These are phyloP conservation scores for Andrena flavipes DNA, from an alignment of 2,888 invertebrate genomes.

Conservation along the genomic window DNA sequence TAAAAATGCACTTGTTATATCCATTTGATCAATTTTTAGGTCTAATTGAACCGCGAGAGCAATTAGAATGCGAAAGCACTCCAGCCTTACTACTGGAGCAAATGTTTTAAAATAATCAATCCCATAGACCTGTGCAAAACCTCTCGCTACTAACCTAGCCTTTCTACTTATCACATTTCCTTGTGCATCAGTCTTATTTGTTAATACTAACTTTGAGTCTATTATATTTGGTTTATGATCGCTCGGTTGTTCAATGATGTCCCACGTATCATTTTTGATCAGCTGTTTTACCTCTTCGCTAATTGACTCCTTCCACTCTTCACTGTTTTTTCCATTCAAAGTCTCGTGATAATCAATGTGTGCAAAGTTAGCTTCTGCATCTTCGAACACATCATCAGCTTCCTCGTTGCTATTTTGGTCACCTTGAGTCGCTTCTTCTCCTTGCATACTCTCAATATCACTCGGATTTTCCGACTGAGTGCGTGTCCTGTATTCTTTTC, in stretches of 20 bases:
- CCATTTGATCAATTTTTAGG: neutral
- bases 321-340: neutral
- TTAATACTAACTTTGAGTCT: neutral
- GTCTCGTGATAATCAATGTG: neutral
- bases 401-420: neutral
- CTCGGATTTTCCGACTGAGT: no score
- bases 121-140: constrained; percentile 4
- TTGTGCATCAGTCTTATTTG: neutral
- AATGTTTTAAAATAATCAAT: constrained; percentile 4
- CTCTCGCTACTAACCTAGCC: constrained; percentile 9
- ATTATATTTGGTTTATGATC: neutral
- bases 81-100: constrained; percentile 6
- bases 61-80: neutral
- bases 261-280: constrained; percentile 1
- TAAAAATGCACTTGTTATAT: constrained; percentile 3
- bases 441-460: neutral
- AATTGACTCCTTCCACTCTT: constrained; percentile 4
- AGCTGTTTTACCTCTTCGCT: neutral
- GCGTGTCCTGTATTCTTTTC: no score
- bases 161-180: neutral
- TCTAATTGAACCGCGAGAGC: neutral
- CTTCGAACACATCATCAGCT: neutral
- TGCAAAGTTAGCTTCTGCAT: neutral
- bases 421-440: neutral
- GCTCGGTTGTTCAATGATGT: neutral